Evolutionary conservation across 2,113 vertebrate genomes (phyloP), one percentile per base, ranked within the genome.

Genomic region (Rattus norvegicus): DNA sequence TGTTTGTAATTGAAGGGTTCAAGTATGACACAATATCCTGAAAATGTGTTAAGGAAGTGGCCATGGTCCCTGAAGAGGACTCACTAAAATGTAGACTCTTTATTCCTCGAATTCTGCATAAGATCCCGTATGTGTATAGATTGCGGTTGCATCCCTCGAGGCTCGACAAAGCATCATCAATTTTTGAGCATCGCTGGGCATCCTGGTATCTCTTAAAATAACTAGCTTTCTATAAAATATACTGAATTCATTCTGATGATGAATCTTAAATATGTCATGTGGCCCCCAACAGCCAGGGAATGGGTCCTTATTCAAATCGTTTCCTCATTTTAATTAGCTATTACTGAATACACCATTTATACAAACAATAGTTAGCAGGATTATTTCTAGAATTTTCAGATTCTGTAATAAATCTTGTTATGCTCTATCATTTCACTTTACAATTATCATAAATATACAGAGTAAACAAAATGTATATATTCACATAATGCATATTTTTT

Each of bases 281-380:
- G 33, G 24, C 11, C 65, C 90, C 43, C 70, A 52, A 76, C 8
- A 59, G 28, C 2, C 26, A 88, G 73, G 16, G 83, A 84, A 92
- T 49, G n/a, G 2, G 17, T 63, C 90, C 19, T 30, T 95, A 22
- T 52, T 93, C 14, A 30, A 67, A 83, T 17, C 24, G n/a, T 54
- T 81, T 94, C 36, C 7, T 93, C n/a, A 76, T 93, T 97, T 95
- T 36, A 93, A 93, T 84, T 79, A 80, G 75, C 49, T 63, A 59
- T 33, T 59, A 81, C 17, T 86, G 22, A 91, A 65, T 72, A 69
- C 92, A 33, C 16, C 90, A 36, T 7, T 91, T 95, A 1, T 0
- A 54, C 8, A 63, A 87, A 43, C 43, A 43, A 43, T 54, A 92
- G 24, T 63, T 85, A 72, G 26, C 6, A 79, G 0, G 83, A 30